These are phyloP conservation scores for Ectemnius continuus DNA, from an alignment of 2,888 invertebrate genomes.

Conservation along the genomic window DNA sequence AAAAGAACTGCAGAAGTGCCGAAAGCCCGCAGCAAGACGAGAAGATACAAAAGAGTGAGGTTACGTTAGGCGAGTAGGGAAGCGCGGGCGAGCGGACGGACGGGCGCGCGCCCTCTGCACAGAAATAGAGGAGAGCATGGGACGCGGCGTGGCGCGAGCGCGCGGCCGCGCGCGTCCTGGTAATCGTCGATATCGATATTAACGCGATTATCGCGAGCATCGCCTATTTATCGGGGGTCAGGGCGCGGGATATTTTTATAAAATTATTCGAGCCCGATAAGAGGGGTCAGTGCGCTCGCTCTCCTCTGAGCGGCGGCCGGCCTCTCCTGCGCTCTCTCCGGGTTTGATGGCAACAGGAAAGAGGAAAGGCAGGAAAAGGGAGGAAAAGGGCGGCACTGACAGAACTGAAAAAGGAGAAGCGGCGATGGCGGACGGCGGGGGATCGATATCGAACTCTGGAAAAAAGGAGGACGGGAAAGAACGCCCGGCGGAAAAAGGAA, in stretches of 20 bases:
- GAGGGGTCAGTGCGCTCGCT: constrained; percentile 22
- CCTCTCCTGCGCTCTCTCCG: constrained; percentile 40
- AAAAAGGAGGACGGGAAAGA: constrained; percentile 52
- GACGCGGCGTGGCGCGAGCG: no score
- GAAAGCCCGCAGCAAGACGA: neutral
- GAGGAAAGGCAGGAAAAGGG: constrained; percentile 58
- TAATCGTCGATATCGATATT: constrained; percentile 19
- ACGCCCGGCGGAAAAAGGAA: constrained; percentile 59
- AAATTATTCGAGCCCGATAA: constrained; percentile 45
- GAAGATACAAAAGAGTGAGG: neutral
- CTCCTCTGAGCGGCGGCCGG: constrained; percentile 17
- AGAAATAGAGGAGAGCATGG: constrained; percentile 1
- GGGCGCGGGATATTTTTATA: constrained; percentile 46
- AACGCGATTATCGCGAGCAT: constrained; percentile 26
- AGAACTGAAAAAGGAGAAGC: constrained; percentile 53
- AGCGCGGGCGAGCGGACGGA: neutral
- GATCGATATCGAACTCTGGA: constrained; percentile 59
- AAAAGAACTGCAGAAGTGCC: neutral
- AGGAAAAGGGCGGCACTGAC: constrained; percentile 62
- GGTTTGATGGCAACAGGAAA: constrained; percentile 62
- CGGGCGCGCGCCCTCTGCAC: neutral
- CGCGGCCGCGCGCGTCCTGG: neutral
- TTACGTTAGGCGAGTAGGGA: neutral
- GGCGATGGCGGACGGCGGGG: constrained; percentile 22
- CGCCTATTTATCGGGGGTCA: constrained; percentile 9